These are phyloP conservation scores for Hyperopisus bebe DNA, from an alignment of 2,113 vertebrate genomes.

Conservation along the genomic window DNA sequence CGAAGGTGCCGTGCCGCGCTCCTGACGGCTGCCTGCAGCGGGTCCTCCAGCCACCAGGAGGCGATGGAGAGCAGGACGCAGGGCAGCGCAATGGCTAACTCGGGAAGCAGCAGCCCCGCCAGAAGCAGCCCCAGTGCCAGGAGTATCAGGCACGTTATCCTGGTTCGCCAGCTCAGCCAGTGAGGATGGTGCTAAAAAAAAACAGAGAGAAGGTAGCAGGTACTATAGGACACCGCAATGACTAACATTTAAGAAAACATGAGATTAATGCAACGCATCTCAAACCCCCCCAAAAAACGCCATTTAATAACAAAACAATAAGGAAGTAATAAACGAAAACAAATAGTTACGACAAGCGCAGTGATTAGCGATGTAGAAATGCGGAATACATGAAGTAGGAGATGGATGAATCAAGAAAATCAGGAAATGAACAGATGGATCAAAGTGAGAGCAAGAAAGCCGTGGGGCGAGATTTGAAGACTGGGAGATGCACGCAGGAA, in stretches of 20 bases:
- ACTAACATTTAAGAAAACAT: neutral
- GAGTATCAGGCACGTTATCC: slow-evolving; percentile 29
- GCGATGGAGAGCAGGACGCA: slow-evolving; percentile 36
- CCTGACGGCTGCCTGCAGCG: neutral
- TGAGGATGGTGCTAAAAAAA: neutral
- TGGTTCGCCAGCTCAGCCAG: neutral
- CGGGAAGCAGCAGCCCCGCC: slow-evolving; percentile 30
- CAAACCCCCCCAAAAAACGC: neutral
- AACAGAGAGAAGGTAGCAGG: neutral
- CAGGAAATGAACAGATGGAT: neutral
- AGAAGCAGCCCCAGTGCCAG: slow-evolving; percentile 2
- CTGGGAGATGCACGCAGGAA: neutral
- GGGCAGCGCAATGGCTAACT: slow-evolving; percentile 29
- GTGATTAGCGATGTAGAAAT: neutral
- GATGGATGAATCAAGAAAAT: neutral
- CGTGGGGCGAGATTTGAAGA: neutral
- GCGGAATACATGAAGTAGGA: neutral
- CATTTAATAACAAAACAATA: neutral
- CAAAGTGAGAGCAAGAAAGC: neutral
- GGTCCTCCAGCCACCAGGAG: slow-evolving; percentile 24
- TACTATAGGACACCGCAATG: neutral
- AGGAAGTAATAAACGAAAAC: neutral
- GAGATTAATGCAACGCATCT: neutral
- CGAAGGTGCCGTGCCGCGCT: neutral
- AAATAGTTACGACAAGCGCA: neutral